Conservation (phyloP, 1,140 invertebrate species). For the Psix sp. region DNA sequence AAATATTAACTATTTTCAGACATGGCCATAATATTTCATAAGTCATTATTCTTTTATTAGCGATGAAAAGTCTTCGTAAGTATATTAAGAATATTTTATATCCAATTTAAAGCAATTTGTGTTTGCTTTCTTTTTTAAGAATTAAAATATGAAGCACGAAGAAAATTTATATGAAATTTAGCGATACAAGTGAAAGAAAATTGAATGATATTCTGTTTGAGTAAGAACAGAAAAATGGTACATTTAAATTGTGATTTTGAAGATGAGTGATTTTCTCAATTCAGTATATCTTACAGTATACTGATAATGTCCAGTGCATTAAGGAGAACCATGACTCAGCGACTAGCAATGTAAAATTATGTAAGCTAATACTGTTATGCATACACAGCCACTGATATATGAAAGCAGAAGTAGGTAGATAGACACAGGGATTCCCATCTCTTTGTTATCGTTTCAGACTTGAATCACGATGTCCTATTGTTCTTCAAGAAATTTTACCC, state of each 20-base stretch:
- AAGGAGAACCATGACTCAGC: slow-evolving; percentile 35
- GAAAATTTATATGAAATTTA: too few relatives aligned
- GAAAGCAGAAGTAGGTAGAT: slow-evolving; percentile 32
- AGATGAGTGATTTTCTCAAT: too few relatives aligned
- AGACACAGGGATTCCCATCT: slow-evolving; percentile 27
- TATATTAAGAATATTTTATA: too few relatives aligned
- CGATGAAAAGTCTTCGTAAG: too few relatives aligned
- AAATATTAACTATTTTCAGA: slow-evolving; percentile 2
- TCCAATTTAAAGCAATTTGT: too few relatives aligned
- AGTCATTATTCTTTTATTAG: too few relatives aligned
- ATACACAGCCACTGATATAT: slow-evolving; percentile 30
- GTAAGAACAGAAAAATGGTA: too few relatives aligned
- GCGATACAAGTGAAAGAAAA: too few relatives aligned
- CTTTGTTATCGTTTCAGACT: slow-evolving; percentile 23
- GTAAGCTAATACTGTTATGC: slow-evolving; percentile 39
- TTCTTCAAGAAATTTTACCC: not conserved
- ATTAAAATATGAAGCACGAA: too few relatives aligned
- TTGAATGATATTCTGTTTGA: too few relatives aligned
- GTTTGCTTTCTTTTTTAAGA: too few relatives aligned
- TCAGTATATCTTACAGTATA: slow-evolving; percentile 7
- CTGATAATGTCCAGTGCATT: slow-evolving; percentile 30
- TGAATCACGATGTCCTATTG: slow-evolving; percentile 37
- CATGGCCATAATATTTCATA: too few relatives aligned
- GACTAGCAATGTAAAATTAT: slow-evolving; percentile 35
- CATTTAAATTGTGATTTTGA: slow-evolving; percentile 20